Evolutionary conservation across 2,888 invertebrate species (phyloP), one percentile per base, ranked within the genome.

Genomic region (Poecilobothrus nobilitatus): DNA sequence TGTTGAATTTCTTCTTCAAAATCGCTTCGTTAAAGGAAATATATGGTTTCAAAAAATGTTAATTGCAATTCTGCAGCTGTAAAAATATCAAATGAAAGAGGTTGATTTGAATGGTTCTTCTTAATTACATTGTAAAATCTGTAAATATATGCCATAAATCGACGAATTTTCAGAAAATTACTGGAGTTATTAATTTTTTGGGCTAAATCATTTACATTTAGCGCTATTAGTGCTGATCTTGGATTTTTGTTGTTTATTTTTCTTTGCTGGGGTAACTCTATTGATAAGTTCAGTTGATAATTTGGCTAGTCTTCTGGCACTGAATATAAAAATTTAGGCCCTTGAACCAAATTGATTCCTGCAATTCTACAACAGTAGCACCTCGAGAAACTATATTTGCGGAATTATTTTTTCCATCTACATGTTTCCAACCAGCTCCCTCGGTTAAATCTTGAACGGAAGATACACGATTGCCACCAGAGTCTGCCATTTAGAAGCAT

Each of bases 381-480:
- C 78, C 78, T 61, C 78, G 65, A n/a, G n/a, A 77, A 2, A 76
- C 72, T 15, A 74, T 73, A 68, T 78, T 76, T n/a, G 77, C 76
- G 0, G 78, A 76, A 68, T 79, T 79, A 8, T 72, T 67, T 34
- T 67, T 8, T 74, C n/a, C 73, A 20, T 70, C 61, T 0, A 78
- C 74, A 67, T 78, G 74, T 62, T 67, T 66, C 77, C 77, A 79
- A 27, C 66, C 67, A 8, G 64, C 64, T 9, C 67, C 33, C 10
- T 74, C 71, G n/a, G 74, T 71, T 15, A 70, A 44, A 33, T 73
- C 72, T 70, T 76, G 75, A 20, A 78, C 76, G 67, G 72, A 67
- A 0, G 73, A 72, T 8, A 78, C 74, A 63, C 77, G 68, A 70
- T 78, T 78, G 0, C 74, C 74, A n/a, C n/a, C n/a, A n/a, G n/a